Evolutionary conservation across 2,797 vertebrate genomes (phyloP).

Genomic region (Propithecus deckenii): DNA sequence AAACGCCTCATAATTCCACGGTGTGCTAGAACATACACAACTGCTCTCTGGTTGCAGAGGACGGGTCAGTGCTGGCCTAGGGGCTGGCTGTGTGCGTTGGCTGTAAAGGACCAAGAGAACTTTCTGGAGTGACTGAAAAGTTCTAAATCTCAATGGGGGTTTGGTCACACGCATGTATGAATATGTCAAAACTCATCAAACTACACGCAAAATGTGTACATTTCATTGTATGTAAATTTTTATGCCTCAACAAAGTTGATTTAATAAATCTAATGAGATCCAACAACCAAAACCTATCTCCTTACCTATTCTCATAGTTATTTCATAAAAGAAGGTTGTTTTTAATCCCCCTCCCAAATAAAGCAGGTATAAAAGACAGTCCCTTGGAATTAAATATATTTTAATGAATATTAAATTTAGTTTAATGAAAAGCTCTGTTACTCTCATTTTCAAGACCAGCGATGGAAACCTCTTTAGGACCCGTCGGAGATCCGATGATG

Average conservation of each 20-base stretch:
- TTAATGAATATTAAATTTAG: too few relatives aligned
- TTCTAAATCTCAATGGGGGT: neutral
- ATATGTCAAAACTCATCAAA: neutral
- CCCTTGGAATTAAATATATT: neutral
- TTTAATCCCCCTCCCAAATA: neutral
- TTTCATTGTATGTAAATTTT: neutral
- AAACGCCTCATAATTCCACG: rapidly evolving
- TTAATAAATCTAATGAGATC: neutral
- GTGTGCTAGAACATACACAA: rapidly evolving
- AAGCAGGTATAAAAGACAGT: neutral
- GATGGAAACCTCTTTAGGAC: neutral
- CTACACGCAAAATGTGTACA: neutral
- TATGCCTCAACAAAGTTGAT: neutral
- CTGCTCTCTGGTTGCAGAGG: neutral
- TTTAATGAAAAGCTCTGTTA: conserved; percentile 1
- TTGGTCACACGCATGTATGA: too few relatives aligned
- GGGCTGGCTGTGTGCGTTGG: rapidly evolving
- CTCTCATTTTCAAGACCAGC: conserved; percentile 1
- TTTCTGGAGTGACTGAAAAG: neutral
- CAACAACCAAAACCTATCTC: neutral
- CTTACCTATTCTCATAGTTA: neutral
- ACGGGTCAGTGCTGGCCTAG: neutral
- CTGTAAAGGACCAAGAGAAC: neutral
- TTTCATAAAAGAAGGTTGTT: neutral
- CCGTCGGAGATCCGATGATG: neutral